These are phyloP conservation scores for Alectura lathami DNA, from an alignment of 2,113 vertebrate species.

Conservation along the genomic window DNA sequence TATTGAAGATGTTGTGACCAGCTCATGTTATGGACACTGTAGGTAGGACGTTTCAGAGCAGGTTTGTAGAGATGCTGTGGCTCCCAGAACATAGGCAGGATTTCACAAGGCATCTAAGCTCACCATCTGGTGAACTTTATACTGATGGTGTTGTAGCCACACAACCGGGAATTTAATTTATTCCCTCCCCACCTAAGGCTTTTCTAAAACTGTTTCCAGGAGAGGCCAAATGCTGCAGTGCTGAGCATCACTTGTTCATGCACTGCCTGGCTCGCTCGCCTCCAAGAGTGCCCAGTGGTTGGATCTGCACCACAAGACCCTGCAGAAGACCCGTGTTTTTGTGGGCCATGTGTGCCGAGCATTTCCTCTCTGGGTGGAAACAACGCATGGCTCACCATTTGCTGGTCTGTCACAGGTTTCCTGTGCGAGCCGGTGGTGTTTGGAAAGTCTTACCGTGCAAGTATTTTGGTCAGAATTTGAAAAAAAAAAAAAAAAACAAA, in stretches of 20 bases:
- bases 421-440: neutral
- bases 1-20: neutral
- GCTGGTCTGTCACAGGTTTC: constrained; percentile 1
- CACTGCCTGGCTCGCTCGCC: fast-evolving
- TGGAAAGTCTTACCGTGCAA: neutral
- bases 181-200: neutral
- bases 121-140: neutral
- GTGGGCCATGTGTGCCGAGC: neutral
- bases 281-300: fast-evolving
- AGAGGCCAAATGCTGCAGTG: neutral
- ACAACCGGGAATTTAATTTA: neutral
- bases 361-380: neutral
- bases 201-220: neutral
- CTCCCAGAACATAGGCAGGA: constrained; percentile 8
- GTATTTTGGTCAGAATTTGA: constrained; percentile 6
- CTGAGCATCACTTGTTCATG: neutral
- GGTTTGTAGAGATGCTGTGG: neutral
- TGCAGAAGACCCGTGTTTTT: neutral
- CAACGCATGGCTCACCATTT: neutral
- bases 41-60: neutral
- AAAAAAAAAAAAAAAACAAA: neutral
- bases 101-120: neutral
- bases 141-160: neutral
- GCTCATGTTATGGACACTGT: neutral
- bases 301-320: fast-evolving